Conservation (phyloP, 2,888 invertebrate genomes). For the Sinopyrophorus schimmeli region DNA sequence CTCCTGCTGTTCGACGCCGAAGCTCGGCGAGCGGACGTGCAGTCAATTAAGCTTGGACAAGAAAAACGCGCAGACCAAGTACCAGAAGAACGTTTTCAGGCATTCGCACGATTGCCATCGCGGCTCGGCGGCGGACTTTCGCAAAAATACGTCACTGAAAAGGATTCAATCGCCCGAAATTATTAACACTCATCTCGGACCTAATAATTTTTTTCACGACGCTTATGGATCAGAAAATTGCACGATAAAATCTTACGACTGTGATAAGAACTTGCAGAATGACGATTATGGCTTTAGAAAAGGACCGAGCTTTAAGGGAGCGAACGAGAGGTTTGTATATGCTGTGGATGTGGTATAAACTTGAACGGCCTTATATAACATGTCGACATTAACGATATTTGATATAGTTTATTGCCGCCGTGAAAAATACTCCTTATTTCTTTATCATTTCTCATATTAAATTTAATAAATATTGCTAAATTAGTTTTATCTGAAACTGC, state of each 20-base stretch:
- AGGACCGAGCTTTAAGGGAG: conserved; percentile 43
- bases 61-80: conserved; percentile 37
- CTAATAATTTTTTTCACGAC: conserved; percentile 45
- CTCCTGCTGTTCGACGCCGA: conserved; percentile 42
- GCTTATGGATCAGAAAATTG: conserved; percentile 46
- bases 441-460: no score
- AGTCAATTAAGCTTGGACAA: conserved; percentile 58
- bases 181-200: conserved; percentile 52
- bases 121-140: conserved; percentile 51
- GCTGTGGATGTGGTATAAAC: conserved; percentile 21
- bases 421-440: no score
- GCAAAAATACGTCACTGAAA: conserved; percentile 32
- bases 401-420: conserved; percentile 10
- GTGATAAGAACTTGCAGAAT: conserved; percentile 48
- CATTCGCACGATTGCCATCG: conserved; percentile 50
- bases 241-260: conserved; percentile 44
- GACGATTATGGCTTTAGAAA: conserved; percentile 51
- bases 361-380: conserved; percentile 14
- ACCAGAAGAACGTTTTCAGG: conserved; percentile 22
- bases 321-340: conserved; percentile 41
- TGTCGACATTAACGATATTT: conserved; percentile 21
- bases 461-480: no score
- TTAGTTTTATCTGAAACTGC: no score
- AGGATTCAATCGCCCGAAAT: conserved; percentile 52
- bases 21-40: conserved; percentile 46